These are phyloP conservation scores for Tubulanus polymorphus DNA, from an alignment of 2,888 invertebrate genomes.

Conservation along the genomic window DNA sequence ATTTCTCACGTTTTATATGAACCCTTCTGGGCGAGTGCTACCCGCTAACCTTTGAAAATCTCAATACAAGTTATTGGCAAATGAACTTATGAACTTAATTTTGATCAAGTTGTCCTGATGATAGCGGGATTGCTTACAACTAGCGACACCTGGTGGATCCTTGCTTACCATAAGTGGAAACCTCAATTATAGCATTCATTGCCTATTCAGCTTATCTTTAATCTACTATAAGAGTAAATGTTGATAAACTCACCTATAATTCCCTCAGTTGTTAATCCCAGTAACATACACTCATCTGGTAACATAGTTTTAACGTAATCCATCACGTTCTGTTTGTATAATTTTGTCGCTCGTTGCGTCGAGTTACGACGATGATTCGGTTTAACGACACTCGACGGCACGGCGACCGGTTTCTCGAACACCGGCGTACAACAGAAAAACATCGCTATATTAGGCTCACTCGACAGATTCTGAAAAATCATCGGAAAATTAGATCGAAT, in stretches of 20 bases:
- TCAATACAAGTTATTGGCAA: too few species aligned
- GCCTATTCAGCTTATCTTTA: too few species aligned
- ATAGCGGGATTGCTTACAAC: too few species aligned
- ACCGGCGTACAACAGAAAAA: slow-evolving; percentile 22
- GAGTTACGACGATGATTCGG: neutral
- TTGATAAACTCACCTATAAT: slow-evolving; percentile 29
- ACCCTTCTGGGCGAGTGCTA: too few species aligned
- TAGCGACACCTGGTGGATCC: too few species aligned
- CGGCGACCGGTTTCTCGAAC: slow-evolving; percentile 6
- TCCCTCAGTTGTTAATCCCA: slow-evolving; percentile 24
- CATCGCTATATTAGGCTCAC: slow-evolving; percentile 24
- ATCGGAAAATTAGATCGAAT: slow-evolving; percentile 1
- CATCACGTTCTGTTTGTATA: slow-evolving; percentile 10
- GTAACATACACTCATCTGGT: slow-evolving; percentile 23
- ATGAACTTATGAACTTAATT: too few species aligned
- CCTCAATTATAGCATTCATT: too few species aligned
- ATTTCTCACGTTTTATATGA: too few species aligned
- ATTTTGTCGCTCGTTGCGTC: slow-evolving; percentile 4
- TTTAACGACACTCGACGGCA: neutral
- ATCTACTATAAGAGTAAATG: too few species aligned
- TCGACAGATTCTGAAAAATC: slow-evolving; percentile 23
- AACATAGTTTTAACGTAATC: slow-evolving; percentile 18
- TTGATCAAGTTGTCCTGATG: too few species aligned
- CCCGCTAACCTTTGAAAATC: too few species aligned
- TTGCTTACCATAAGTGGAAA: too few species aligned